Percentiles rank a stretch among this genome's conserved stretches.
Evolutionary conservation across 2,888 invertebrate species (phyloP).

Genomic region (Gymnosoma rotundatum): DNA sequence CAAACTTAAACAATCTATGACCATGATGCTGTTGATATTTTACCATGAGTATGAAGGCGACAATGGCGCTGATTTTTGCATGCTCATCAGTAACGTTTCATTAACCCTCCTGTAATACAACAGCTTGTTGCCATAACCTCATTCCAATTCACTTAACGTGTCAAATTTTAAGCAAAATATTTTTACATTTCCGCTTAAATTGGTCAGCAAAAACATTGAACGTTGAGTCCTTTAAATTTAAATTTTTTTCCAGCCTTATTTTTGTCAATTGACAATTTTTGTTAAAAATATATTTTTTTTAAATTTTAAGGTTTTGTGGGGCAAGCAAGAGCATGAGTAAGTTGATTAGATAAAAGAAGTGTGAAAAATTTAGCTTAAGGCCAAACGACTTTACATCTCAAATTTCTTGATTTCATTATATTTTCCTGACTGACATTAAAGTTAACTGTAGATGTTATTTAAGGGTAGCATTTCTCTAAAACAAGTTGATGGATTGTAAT

Average conservation of each 20-base stretch:
- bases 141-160: neutral
- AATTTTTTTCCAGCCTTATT: neutral
- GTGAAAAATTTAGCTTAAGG: constrained; percentile 63
- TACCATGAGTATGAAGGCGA: constrained; percentile 8
- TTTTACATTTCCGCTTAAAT: constrained; percentile 64
- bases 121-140: constrained; percentile 35
- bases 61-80: constrained; percentile 65
- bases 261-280: neutral
- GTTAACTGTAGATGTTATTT: constrained; percentile 52
- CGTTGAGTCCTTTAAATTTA: neutral
- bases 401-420: constrained; percentile 37
- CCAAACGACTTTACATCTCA: constrained; percentile 60
- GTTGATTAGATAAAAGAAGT: constrained; percentile 9
- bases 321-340: neutral
- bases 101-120: constrained; percentile 74
- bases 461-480: constrained; percentile 45
- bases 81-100: constrained; percentile 79
- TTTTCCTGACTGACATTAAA: constrained; percentile 40
- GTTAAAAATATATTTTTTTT: no score
- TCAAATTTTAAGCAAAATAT: constrained; percentile 25
- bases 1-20: constrained; percentile 73
- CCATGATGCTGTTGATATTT: constrained; percentile 36
- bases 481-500: constrained; percentile 14
- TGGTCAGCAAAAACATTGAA: constrained; percentile 25
- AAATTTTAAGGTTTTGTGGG: neutral